These are phyloP conservation scores for Plagiodera versicolora DNA, from an alignment of 2,888 invertebrate species.

Conservation along the genomic window DNA sequence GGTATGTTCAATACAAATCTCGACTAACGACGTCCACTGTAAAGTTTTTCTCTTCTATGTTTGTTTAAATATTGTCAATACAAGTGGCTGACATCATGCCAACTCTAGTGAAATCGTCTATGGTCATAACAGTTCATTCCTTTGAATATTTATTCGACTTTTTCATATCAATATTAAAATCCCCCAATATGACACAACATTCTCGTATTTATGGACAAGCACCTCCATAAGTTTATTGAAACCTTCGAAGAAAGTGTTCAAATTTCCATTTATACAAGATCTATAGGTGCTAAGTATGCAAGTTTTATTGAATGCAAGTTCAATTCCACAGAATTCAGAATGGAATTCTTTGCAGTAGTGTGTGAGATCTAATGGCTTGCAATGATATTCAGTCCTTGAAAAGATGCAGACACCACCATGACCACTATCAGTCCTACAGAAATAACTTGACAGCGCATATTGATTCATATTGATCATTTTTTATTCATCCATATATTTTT, in stretches of 20 bases:
- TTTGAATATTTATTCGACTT: neutral
- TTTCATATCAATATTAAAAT: conserved; percentile 3
- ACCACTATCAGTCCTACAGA: neutral
- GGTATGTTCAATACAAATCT: no score
- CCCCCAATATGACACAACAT: neutral
- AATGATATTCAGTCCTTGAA: neutral
- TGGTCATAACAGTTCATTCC: neutral
- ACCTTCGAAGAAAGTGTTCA: neutral
- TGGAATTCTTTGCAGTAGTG: conserved; percentile 3
- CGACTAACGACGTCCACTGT: no score
- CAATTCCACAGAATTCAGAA: neutral
- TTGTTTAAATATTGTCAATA: no score
- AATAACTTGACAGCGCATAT: neutral
- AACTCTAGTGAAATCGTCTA: neutral
- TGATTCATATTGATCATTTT: neutral
- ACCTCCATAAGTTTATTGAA: neutral
- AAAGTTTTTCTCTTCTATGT: no score
- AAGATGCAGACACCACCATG: neutral
- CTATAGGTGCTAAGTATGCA: neutral
- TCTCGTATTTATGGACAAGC: neutral
- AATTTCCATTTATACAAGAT: neutral
- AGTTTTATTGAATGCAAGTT: neutral
- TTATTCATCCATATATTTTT: no score
- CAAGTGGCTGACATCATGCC: no score
- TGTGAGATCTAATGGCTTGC: conserved; percentile 1